phyloP scores from a whole-genome alignment of 2,888 invertebrate species.

The Drosophila maculinotata region DNA sequence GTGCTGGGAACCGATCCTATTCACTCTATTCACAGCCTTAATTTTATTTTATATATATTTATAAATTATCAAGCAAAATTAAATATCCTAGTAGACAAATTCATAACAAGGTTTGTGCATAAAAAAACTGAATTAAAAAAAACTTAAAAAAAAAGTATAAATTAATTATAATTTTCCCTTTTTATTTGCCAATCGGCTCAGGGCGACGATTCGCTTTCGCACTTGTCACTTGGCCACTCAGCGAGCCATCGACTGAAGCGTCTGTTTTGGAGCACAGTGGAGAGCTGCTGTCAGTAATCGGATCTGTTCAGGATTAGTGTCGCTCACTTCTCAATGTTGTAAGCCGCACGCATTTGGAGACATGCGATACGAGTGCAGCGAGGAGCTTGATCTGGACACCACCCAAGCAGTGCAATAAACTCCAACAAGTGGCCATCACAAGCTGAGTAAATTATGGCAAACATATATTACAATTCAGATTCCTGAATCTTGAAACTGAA shows the following conservation, averaged over 20 bases:
- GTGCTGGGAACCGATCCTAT: too few species aligned
- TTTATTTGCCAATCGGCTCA: conserved; percentile 31
- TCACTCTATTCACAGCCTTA: too few species aligned
- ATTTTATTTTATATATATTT: too few species aligned
- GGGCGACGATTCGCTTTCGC: conserved; percentile 32
- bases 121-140: too few species aligned
- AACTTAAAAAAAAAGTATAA: too few species aligned
- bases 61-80: too few species aligned
- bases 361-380: conserved; percentile 49
- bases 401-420: conserved; percentile 59
- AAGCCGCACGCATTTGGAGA: conserved; percentile 71
- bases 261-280: conserved; percentile 7
- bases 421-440: conserved; percentile 22
- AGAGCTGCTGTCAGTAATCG: conserved; percentile 74
- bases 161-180: too few species aligned
- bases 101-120: too few species aligned
- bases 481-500: not conserved
- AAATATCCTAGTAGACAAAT: too few species aligned
- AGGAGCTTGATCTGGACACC: conserved; percentile 49
- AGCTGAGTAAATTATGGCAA: conserved; percentile 6
- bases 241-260: conserved; percentile 10
- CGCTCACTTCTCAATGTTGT: conserved; percentile 74
- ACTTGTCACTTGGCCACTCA: conserved; percentile 66
- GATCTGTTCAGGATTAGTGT: conserved; percentile 76
- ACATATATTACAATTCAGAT: not conserved